phyloP scores from a whole-genome alignment of 2,113 vertebrate species.

The Sorex fumeus region DNA sequence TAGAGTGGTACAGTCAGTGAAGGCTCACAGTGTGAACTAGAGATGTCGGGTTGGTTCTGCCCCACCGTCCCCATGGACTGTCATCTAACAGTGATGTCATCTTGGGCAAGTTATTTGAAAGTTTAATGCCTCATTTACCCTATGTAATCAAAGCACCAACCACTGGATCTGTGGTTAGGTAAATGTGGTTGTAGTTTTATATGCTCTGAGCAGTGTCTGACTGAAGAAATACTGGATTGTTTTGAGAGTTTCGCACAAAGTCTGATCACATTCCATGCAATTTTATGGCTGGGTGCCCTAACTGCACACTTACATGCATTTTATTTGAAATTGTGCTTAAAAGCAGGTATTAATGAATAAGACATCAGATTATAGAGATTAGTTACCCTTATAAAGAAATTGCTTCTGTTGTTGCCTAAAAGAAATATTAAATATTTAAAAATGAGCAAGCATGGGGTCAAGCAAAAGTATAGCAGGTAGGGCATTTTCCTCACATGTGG shows the following conservation, averaged over 20 bases:
- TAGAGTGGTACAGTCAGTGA: neutral
- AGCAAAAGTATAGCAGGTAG: neutral
- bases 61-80: too few relatives aligned
- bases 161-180: neutral
- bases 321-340: neutral
- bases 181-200: neutral
- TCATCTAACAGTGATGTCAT: too few relatives aligned
- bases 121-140: neutral
- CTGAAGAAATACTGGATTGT: neutral
- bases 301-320: neutral
- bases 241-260: neutral
- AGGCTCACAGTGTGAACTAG: neutral
- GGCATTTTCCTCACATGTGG: neutral
- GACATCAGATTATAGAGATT: neutral
- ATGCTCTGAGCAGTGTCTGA: too few relatives aligned
- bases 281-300: too few relatives aligned
- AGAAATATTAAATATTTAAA: neutral
- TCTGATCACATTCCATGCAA: neutral
- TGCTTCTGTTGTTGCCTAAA: neutral
- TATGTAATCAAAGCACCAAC: neutral
- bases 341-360: neutral
- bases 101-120: too few relatives aligned
- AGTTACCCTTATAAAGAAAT: neutral
- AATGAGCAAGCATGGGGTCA: neutral
- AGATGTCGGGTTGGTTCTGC: neutral